Base-by-base conservation (phyloP, 2,797 vertebrate species). In the Myripristis murdjan region DNA sequence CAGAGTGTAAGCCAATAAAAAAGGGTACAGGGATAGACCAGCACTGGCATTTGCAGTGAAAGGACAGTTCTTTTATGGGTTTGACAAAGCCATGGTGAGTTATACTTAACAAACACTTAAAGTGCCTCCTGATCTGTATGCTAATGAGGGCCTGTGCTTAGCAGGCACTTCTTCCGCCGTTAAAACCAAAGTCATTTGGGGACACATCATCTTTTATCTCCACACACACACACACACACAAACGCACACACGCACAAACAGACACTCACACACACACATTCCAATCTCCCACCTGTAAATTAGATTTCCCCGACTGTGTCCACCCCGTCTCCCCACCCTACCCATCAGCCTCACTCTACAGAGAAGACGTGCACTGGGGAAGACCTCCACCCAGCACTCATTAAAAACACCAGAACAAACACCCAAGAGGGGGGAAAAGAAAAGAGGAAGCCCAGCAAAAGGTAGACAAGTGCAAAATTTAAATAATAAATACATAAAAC, bases 81-180 rank as follows among this genome's bases (percentile, higher is more conserved):
- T 70, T 69, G 62, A 70, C 66, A 73, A 71, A 63, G 64, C 59
- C 75, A 67, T 8, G 31, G 46, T 75, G 49, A 81, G 81, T 77
- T 75, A 70, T 70, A 82, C 48, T 77, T 75, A 58, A 79, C 73
- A 81, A 80, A 85, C 78, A 82, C 70, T 82, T 86, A 75, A 63
- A 77, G 70, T 58, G 64, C 48, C 67, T 77, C 62, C 66, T 86
- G 79, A 83, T 86, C 64, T 85, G 75, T 85, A 86, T 89, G 73
- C 71, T 85, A 83, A 91, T 82, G 78, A 83, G 59, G 37, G 39
- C 58, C 64, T 53, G 49, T 79, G 84, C 80, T 90, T 82, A 85
- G 56, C 31, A 78, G 66, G 79, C 82, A 90, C 71, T 82, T 85
- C 54, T 78, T 70, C 16, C 51, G 81, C 69, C 82, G 73, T 83